Percentiles rank a stretch among this genome's conserved stretches.
phyloP scores from a whole-genome alignment of 2,888 invertebrate genomes.

The Oegoconia quadripuncta region DNA sequence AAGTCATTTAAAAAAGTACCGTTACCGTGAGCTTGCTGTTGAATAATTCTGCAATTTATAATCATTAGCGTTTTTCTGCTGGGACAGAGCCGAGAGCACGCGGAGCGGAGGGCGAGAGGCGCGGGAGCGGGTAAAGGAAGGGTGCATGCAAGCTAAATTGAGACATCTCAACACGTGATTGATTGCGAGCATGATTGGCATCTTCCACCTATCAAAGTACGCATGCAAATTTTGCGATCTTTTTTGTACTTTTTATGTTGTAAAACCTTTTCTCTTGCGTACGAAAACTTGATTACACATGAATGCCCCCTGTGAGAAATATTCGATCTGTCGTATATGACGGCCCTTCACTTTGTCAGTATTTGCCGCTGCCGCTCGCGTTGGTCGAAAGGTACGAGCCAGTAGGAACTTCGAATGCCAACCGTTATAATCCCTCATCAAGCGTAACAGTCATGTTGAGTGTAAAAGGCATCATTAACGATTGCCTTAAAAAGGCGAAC shows the following conservation, averaged over 20 bases:
- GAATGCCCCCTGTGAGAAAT: conserved; percentile 61
- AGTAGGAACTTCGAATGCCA: conserved; percentile 48
- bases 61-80: conserved; percentile 65
- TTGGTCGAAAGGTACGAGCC: conserved; percentile 43
- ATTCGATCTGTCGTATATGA: conserved; percentile 59
- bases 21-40: conserved; percentile 46
- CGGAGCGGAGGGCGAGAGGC: conserved; percentile 21
- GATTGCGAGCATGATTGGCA: conserved; percentile 67
- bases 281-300: conserved; percentile 57
- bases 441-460: conserved; percentile 55
- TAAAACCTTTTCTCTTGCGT: conserved; percentile 44
- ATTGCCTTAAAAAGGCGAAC: conserved; percentile 74
- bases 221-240: conserved; percentile 52
- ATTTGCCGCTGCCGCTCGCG: conserved; percentile 20
- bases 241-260: conserved; percentile 41
- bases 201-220: conserved; percentile 49
- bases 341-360: conserved; percentile 64
- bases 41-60: conserved; percentile 72
- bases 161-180: conserved; percentile 72
- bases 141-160: conserved; percentile 68
- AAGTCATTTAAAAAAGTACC: conserved; percentile 30
- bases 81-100: conserved; percentile 36
- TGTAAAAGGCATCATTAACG: conserved; percentile 76
- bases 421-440: conserved; percentile 74
- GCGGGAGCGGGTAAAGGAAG: conserved; percentile 22